phyloP scores from a whole-genome alignment of 2,113 vertebrate species.

The Carassius gibelio region DNA sequence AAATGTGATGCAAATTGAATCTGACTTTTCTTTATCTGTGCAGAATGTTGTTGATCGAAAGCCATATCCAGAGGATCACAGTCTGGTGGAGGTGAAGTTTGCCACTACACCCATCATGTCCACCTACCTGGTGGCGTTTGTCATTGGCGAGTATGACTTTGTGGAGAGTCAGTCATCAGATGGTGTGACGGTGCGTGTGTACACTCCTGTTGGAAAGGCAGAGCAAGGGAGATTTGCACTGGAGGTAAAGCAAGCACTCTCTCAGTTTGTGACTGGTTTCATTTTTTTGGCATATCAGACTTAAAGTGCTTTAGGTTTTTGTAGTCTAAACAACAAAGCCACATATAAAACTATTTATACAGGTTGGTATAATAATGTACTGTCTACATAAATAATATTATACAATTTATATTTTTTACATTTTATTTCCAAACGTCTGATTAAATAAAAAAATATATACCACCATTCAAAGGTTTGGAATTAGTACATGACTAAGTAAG shows the following conservation, averaged over 20 bases:
- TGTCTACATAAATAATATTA: neutral
- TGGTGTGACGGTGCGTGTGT: constrained; percentile 89
- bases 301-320: neutral
- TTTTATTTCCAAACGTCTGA: neutral
- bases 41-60: constrained; percentile 91
- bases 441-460: neutral
- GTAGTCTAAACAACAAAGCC: neutral
- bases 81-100: constrained; percentile 92
- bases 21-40: neutral
- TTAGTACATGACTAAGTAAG: neutral
- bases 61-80: constrained; percentile 89
- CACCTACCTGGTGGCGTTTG: constrained; percentile 95
- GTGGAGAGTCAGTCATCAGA: constrained; percentile 93
- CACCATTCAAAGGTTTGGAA: neutral
- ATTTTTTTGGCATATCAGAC: neutral
- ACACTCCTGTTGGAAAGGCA: constrained; percentile 93
- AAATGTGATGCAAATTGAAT: neutral
- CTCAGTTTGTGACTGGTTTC: neutral
- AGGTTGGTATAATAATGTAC: neutral
- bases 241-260: constrained; percentile 80
- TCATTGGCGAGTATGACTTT: constrained; percentile 96
- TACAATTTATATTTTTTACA: neutral
- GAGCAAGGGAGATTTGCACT: constrained; percentile 97
- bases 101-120: constrained; percentile 94
- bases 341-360: neutral